phyloP scores from a whole-genome alignment of 2,113 vertebrate genomes.

The Sinocyclocheilus rhinocerous region DNA sequence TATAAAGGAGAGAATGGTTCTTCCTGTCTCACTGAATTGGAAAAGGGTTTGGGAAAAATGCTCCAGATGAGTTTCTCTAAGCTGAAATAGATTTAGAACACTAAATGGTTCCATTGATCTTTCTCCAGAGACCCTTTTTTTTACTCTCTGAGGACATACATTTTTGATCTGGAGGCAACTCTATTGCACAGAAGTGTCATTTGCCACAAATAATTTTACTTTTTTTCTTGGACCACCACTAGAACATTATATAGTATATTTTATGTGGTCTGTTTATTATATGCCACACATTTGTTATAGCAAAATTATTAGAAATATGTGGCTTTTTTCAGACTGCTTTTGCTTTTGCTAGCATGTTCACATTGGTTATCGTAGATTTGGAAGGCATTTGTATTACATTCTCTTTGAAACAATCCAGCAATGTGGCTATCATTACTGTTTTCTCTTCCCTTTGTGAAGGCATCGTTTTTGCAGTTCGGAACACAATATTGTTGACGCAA shows the following conservation, averaged over 20 bases:
- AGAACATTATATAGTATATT: not conserved
- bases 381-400: no score
- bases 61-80: constrained; percentile 2
- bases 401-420: no score
- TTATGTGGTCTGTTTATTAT: not conserved
- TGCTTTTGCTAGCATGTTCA: no score
- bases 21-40: not conserved
- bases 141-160: not conserved
- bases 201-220: not conserved
- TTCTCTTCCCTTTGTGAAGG: no score
- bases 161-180: not conserved
- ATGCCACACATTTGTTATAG: not conserved
- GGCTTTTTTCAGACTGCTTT: no score
- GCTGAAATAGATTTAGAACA: not conserved
- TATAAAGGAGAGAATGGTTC: not conserved
- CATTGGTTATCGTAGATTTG: no score
- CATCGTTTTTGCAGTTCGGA: no score
- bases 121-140: not conserved
- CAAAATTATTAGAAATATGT: not conserved
- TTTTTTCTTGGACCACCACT: not conserved
- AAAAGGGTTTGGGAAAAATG: not conserved
- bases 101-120: not conserved
- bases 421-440: no score
- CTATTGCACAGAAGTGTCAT: not conserved
- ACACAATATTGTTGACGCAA: no score